These are phyloP conservation scores for Aplysia californica DNA, from an alignment of 1,140 invertebrate species.

Conservation along the genomic window DNA sequence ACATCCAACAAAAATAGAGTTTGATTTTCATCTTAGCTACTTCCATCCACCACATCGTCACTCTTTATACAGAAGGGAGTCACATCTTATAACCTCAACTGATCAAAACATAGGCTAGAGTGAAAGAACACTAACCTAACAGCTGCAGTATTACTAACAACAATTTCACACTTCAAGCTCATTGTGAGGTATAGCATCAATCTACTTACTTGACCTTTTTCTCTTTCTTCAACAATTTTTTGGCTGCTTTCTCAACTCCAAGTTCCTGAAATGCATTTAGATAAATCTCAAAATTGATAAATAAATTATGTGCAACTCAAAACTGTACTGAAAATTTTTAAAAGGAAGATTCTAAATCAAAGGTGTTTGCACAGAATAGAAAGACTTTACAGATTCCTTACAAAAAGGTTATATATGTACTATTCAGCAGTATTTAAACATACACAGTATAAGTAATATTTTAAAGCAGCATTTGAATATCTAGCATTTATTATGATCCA, in stretches of 20 bases:
- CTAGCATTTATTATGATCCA: too few relatives aligned
- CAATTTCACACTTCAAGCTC: not conserved
- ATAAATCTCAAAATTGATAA: too few relatives aligned
- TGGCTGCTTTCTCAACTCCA: conserved; percentile 88
- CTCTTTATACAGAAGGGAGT: not conserved
- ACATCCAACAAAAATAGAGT: not conserved
- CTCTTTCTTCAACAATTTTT: conserved; percentile 82
- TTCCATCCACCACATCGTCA: not conserved
- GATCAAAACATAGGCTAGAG: not conserved
- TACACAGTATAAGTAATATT: too few relatives aligned
- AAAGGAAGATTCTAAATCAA: not conserved
- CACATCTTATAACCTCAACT: not conserved
- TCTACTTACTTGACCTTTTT: conserved; percentile 72
- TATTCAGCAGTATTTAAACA: not conserved
- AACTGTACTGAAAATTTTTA: not conserved
- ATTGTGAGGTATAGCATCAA: not conserved
- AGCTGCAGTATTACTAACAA: not conserved
- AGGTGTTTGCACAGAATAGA: not conserved
- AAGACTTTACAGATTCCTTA: not conserved
- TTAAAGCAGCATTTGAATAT: too few relatives aligned
- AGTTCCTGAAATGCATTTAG: conserved; percentile 74
- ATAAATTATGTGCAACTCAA: not conserved
- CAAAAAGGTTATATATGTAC: too few relatives aligned
- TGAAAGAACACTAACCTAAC: not conserved
- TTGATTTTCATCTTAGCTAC: not conserved